Evolutionary conservation across 2,888 invertebrate genomes (phyloP).

Genomic region (Gerris lacustris): DNA sequence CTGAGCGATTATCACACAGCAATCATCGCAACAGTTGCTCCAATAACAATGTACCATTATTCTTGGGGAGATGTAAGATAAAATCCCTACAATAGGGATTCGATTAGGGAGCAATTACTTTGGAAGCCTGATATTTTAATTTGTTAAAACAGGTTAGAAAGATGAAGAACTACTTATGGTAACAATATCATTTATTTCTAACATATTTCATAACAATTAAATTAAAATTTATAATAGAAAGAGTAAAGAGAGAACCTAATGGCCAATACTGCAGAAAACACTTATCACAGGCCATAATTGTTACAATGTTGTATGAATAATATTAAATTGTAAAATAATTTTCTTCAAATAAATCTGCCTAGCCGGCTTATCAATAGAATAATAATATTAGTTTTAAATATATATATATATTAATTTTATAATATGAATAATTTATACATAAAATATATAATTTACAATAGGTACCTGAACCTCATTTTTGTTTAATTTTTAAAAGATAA

Average conservation of each 20-base stretch:
- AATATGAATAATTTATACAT: conserved; percentile 3
- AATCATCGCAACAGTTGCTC: too few species aligned
- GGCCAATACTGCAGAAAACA: conserved; percentile 5
- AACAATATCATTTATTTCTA: conserved; percentile 3
- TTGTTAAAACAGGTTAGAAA: too few species aligned
- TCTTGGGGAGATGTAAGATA: too few species aligned
- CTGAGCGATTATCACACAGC: too few species aligned
- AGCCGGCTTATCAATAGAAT: too few species aligned
- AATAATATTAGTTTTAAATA: too few species aligned
- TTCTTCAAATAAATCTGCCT: too few species aligned
- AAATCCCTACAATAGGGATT: too few species aligned
- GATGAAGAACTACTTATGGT: background rate
- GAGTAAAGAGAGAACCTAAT: conserved; percentile 2
- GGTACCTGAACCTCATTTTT: background rate
- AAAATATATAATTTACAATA: conserved; percentile 5
- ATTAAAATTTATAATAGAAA: conserved; percentile 2
- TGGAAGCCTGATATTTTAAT: too few species aligned
- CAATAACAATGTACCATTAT: too few species aligned
- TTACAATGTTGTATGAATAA: background rate
- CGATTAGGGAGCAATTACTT: too few species aligned
- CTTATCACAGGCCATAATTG: conserved; percentile 5
- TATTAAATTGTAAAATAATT: background rate
- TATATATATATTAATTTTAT: background rate
- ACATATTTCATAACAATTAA: background rate
- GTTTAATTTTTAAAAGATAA: background rate